Evolutionary conservation across 2,888 invertebrate species (phyloP).

Genomic region (Sipha maydis): DNA sequence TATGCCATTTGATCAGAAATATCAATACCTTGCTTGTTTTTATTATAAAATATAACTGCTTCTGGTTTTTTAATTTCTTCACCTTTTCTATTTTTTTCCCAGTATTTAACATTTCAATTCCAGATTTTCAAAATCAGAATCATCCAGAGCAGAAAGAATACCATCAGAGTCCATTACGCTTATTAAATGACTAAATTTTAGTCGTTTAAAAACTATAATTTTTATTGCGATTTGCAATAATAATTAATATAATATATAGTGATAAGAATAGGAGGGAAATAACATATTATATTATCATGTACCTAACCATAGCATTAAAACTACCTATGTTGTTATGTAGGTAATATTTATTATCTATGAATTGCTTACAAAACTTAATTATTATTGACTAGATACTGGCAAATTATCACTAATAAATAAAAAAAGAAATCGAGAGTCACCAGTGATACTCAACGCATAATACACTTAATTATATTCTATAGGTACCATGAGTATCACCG

Average conservation of each 20-base stretch:
- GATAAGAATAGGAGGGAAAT: not conserved
- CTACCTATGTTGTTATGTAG: not conserved
- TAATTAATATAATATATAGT: not conserved
- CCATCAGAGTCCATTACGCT: slow-evolving; percentile 22
- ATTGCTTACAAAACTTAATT: not conserved
- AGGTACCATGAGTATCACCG: no score
- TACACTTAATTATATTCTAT: no score
- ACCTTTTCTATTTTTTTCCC: no score
- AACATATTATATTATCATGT: not conserved
- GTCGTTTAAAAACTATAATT: not conserved
- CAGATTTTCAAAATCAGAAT: slow-evolving; percentile 2
- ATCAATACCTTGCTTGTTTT: no score
- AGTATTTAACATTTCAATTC: no score
- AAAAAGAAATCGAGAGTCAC: no score
- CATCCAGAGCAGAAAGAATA: slow-evolving; percentile 19
- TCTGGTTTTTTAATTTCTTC: no score
- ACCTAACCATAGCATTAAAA: not conserved
- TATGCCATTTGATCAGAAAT: no score
- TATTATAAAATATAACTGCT: no score
- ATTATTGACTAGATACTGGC: slow-evolving; percentile 4
- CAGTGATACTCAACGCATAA: no score
- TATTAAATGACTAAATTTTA: not conserved
- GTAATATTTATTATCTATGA: not conserved
- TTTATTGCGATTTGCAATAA: no score
- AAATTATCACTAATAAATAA: not conserved